Percentiles rank a stretch among this genome's conserved stretches.
Conservation (phyloP, 2,797 vertebrate species). For the Periophthalmus magnuspinnatus region DNA sequence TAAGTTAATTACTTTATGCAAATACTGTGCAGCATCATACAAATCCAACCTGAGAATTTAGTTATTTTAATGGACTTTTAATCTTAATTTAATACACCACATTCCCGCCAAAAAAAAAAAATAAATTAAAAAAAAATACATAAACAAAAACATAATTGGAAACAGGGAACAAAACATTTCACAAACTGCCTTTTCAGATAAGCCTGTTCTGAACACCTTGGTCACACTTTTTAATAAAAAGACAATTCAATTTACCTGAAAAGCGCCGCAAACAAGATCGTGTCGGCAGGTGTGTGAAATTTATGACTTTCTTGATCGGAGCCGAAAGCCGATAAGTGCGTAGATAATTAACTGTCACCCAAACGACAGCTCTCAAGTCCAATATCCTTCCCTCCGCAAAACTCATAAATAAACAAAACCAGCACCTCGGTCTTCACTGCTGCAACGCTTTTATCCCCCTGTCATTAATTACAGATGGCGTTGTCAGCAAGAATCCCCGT, state of each 20-base stretch:
- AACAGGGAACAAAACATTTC: not conserved
- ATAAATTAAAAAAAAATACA: no score
- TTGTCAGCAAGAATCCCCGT: slow-evolving; percentile 59
- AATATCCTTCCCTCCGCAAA: slow-evolving; percentile 17
- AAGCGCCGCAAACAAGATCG: slow-evolving; percentile 25
- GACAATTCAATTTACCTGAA: slow-evolving; percentile 55
- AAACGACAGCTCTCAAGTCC: slow-evolving; percentile 36
- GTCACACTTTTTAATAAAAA: slow-evolving; percentile 43
- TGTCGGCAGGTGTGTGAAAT: slow-evolving; percentile 48
- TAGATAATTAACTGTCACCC: slow-evolving; percentile 54
- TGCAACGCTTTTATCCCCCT: not conserved
- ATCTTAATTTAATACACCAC: no score
- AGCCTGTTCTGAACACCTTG: slow-evolving; percentile 32
- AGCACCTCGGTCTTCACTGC: not conserved
- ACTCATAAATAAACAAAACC: slow-evolving; percentile 33
- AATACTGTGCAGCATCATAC: no score
- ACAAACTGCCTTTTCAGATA: not conserved
- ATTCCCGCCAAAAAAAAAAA: not conserved
- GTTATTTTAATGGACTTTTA: no score
- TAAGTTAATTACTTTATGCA: no score
- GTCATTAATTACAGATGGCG: slow-evolving; percentile 59
- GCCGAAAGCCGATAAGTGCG: slow-evolving; percentile 26
- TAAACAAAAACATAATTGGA: not conserved
- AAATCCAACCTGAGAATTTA: no score
- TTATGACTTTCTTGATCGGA: slow-evolving; percentile 46